phyloP scores from a whole-genome alignment of 1,140 invertebrate species.

The Pantala flavescens region DNA sequence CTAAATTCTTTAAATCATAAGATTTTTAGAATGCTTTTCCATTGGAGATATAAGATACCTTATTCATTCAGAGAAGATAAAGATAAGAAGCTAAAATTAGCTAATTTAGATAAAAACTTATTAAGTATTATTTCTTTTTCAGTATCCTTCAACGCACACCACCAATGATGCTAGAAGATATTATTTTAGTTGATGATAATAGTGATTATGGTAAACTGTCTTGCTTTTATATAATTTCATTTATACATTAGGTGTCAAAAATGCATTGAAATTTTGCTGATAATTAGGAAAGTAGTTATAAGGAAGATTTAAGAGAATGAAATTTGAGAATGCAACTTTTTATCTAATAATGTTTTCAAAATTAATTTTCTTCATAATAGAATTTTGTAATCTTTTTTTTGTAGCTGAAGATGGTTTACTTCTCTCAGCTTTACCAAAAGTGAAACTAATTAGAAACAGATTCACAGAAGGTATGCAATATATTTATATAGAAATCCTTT shows the following conservation, averaged over 20 bases:
- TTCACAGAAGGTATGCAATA: not conserved
- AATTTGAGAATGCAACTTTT: not conserved
- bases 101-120: no score
- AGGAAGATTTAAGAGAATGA: not conserved
- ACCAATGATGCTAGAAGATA: not conserved
- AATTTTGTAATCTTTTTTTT: not conserved
- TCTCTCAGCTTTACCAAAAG: not conserved
- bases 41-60: no score
- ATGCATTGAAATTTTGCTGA: not conserved
- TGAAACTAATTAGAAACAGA: not conserved
- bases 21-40: not conserved
- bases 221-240: not conserved
- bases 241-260: not conserved
- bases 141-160: not conserved
- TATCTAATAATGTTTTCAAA: not conserved
- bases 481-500: not conserved
- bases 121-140: not conserved
- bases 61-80: no score
- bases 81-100: no score
- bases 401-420: not conserved
- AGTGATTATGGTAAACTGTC: not conserved
- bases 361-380: not conserved
- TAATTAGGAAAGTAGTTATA: not conserved
- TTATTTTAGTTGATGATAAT: constrained; percentile 5
- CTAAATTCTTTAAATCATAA: not conserved